Base-by-base conservation (phyloP, 1,140 invertebrate species). In the Heliconius eleuchia region DNA sequence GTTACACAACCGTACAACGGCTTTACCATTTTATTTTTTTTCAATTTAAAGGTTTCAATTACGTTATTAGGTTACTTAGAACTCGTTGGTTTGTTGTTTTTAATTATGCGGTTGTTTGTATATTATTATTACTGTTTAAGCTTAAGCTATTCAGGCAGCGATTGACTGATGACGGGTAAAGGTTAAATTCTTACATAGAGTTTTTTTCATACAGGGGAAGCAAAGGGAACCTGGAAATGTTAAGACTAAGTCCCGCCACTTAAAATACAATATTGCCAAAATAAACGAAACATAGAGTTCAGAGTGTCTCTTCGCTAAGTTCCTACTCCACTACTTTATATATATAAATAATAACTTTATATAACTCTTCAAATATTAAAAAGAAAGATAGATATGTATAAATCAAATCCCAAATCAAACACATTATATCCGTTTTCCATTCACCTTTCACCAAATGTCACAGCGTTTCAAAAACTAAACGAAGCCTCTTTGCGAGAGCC, bases 401-500 rank as follows among this genome's bases (percentile, higher is more conserved):
- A 6, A 66, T 30, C 60, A 6, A 66, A 18, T 66, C 4, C 3
- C 60, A 30, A 66, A 27, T 66, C 13, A 27, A 30, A 66, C 11
- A 27, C 11, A 66, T n/a, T 23, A 27, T 6, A 23, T 1, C 11
- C 60, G 7, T n/a, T 71, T 71, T 11, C 71, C 30, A 19, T 19
- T 39, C 23, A 71, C 71, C 34, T 39, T 19, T 37, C 30, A 72
- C 71, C 34, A 80, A 83, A 66, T 82, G 80, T 79, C 79, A 30
- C n/a, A 34, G 37, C 52, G 78, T 77, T 81, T 83, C 79, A 86
- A 87, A 90, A 86, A 89, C 86, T 86, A 82, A 85, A 85, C 80
- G 86, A 85, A 86, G 84, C 80, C 84, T 85, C 80, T 85, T 80
- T 83, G 73, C 82, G 82, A 90, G 88, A 77, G 89, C 88, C 78